Base-by-base conservation (phyloP, 2,797 vertebrate genomes). In the Sebastes itinus region DNA sequence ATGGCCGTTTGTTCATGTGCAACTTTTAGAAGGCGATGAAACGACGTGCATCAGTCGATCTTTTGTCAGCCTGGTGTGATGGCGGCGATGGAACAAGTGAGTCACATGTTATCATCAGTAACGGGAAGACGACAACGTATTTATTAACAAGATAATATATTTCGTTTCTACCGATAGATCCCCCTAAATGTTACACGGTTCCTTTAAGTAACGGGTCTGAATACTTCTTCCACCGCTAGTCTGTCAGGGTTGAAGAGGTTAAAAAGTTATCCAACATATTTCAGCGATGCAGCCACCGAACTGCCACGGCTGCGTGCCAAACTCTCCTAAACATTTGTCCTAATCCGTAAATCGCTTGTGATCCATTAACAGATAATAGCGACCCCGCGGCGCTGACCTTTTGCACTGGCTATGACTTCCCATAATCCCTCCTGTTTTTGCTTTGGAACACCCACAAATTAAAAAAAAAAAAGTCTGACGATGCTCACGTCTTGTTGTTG, bases 291-390 rank as follows among this genome's bases (percentile, higher is more conserved):
- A 35, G 4, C 38, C 38, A 42, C 38, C 6, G 12, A 42, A 42
- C 38, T 42, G 0, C 38, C 30, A 20, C 10, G 11, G 13, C 22
- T n/a, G 62, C 16, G 9, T n/a, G 54, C 77, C 77, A 75, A 66
- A 66, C 72, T 22, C 32, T 60, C 72, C 72, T 18, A 38, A 35
- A 35, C 59, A 72, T 72, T 16, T n/a, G 30, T 67, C 13, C 18
- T 82, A 73, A 77, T 74, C 79, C 0, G 12, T 62, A 81, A 82
- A 74, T 74, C 10, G 33, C 69, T 52, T 42, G 54, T 58, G 30
- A 55, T 71, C 66, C 77, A 60, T 75, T 52, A 55, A 7, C 25
- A 72, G 56, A 79, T 84, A 79, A 84, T 62, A 70, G 55, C 72
- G 25, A 55, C 30, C 81, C 72, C 55, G 22, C 5, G 52, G 68